phyloP scores from a whole-genome alignment of 2,888 invertebrate genomes.

The Limnephilus auricula region DNA sequence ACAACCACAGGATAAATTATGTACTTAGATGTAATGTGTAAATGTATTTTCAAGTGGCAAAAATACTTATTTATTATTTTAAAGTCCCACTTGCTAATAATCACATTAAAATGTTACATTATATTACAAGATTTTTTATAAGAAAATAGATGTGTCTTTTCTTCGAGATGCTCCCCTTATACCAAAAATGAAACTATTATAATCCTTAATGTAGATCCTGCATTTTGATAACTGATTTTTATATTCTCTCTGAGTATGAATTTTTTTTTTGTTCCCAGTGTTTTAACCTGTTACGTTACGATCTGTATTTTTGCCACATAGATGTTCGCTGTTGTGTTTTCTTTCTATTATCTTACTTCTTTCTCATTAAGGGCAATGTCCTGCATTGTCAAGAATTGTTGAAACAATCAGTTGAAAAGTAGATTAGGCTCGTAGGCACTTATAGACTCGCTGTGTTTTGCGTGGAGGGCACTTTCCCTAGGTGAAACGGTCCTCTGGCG shows the following conservation, averaged over 20 bases:
- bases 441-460: slow-evolving; percentile 51
- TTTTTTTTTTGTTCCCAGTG: not conserved
- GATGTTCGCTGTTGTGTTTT: slow-evolving; percentile 61
- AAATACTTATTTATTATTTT: slow-evolving; percentile 42
- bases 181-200: not conserved
- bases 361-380: slow-evolving; percentile 59
- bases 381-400: slow-evolving; percentile 65
- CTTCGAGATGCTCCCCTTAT: not conserved
- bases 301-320: slow-evolving; percentile 60
- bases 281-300: not conserved
- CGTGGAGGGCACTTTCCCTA: slow-evolving; percentile 34
- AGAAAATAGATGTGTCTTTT: not conserved
- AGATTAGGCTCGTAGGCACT: slow-evolving; percentile 61
- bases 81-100: slow-evolving; percentile 2
- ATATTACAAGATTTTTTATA: not conserved
- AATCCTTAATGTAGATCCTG: not conserved
- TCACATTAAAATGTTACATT: not conserved
- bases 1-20: slow-evolving; percentile 16
- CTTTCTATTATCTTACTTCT: slow-evolving; percentile 61
- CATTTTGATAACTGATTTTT: not conserved
- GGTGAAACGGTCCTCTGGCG: slow-evolving; percentile 27
- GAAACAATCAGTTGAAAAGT: slow-evolving; percentile 65
- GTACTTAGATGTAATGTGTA: slow-evolving; percentile 48
- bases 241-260: not conserved
- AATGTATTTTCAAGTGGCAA: slow-evolving; percentile 55